Conservation (phyloP, 2,888 invertebrate genomes). For the Orthosia incerta region DNA sequence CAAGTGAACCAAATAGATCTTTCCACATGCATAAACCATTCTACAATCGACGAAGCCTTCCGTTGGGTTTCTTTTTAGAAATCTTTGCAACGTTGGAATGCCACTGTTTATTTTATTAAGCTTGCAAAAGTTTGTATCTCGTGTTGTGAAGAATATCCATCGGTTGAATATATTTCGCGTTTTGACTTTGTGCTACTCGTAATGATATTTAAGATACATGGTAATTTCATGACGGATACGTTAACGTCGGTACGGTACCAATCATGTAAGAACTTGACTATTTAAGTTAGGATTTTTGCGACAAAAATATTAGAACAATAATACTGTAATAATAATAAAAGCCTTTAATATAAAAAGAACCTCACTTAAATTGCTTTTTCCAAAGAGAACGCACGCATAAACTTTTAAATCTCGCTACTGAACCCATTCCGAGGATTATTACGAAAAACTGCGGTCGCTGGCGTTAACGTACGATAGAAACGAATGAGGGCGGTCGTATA, state of each 20-base stretch:
- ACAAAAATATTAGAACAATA: background rate
- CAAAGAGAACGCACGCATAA: slow-evolving; percentile 8
- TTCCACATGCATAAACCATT: slow-evolving; percentile 61
- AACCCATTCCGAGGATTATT: slow-evolving; percentile 30
- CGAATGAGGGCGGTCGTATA: slow-evolving; percentile 2
- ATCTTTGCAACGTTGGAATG: slow-evolving; percentile 22
- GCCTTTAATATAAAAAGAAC: slow-evolving; percentile 8
- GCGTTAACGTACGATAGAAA: slow-evolving; percentile 23
- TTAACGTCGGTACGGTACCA: background rate
- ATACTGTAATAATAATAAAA: too few relatives aligned
- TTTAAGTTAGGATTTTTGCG: background rate
- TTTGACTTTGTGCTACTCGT: background rate
- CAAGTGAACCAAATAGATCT: slow-evolving; percentile 72
- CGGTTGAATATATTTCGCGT: background rate
- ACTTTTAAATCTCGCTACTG: slow-evolving; percentile 26
- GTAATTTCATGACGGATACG: background rate
- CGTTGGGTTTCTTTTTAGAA: slow-evolving; percentile 26
- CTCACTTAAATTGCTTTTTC: slow-evolving; percentile 17
- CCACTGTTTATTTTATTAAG: slow-evolving; percentile 19
- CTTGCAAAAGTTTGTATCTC: background rate
- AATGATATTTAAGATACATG: background rate
- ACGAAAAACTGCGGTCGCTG: slow-evolving; percentile 30
- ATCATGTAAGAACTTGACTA: background rate
- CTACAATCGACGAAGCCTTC: slow-evolving; percentile 46
- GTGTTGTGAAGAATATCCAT: background rate